Base-by-base conservation (phyloP, 2,113 vertebrate species). In the Myotis lucifugus region DNA sequence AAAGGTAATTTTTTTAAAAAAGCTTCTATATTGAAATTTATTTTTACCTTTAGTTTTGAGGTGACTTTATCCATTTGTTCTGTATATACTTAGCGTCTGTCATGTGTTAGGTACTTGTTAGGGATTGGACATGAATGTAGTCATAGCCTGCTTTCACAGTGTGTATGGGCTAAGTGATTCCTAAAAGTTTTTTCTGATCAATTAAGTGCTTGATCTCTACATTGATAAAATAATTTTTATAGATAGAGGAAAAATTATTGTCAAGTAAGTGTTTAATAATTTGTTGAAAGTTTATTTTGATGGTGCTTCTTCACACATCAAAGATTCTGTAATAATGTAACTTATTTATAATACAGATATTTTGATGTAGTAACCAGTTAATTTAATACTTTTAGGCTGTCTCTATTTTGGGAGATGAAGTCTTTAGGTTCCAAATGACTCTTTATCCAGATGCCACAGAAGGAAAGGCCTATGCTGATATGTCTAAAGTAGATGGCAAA, bases 351-450 rank as follows among this genome's bases (percentile, higher is more conserved):
- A 3, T 86, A 19, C 5, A 92, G 94, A n/a, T 48, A 1, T 73
- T 48, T 86, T 42, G 2, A 5, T 64, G 46, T 97, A 12, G 88
- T 97, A 94, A 89, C 32, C 5, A 19, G 4, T 87, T 87, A 69
- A 95, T 95, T 27, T 67, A 40, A 73, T 95, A 86, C 34, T 97
- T 97, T 64, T 66, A 99, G 99, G 98, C 99, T 21, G 98, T 99
- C 96, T 99, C 99, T 93, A 99, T 99, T 23, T 97, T 99, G 97
- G 99, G 99, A 85, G 98, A 99, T 66, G 99, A 99, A 98, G 99
- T 99, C 61, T 99, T 99, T 93, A 98, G 99, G 82, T 99, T 99
- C 95, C 96, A 97, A 70, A 97, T 99, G 98, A 98, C 98, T 46
- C 98, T 99, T 92, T 99, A 99, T 72, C 99, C 99, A 0, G 98